Evolutionary conservation across 2,888 invertebrate genomes (phyloP).

Genomic region (Bruchidius siliquastri): DNA sequence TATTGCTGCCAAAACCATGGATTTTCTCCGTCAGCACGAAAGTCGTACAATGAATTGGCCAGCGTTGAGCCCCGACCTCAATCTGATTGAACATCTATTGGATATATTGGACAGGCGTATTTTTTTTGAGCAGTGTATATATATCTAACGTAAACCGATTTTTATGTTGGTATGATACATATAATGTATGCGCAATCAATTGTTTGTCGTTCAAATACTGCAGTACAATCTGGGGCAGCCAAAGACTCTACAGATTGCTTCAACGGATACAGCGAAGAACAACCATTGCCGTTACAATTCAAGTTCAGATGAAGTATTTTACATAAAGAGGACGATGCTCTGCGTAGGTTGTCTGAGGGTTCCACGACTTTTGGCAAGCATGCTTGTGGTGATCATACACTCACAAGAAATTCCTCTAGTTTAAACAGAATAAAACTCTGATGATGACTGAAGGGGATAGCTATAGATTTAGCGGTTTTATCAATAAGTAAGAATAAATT

Average conservation of each 20-base stretch:
- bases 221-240: background rate
- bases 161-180: background rate
- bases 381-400: background rate
- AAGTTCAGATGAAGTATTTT: background rate
- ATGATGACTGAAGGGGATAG: too few species aligned
- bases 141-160: background rate
- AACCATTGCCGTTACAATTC: background rate
- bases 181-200: background rate
- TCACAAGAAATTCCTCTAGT: too few species aligned
- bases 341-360: background rate
- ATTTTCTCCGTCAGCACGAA: too few species aligned
- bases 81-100: too few species aligned
- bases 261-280: background rate
- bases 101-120: too few species aligned
- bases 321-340: background rate
- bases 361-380: background rate
- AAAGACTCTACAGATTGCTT: background rate
- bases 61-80: too few species aligned
- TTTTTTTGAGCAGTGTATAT: too few species aligned
- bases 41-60: too few species aligned
- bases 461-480: too few species aligned
- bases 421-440: too few species aligned
- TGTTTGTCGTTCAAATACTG: background rate
- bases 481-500: too few species aligned
- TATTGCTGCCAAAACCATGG: too few species aligned